Evolutionary conservation across 2,113 vertebrate genomes (phyloP).

Genomic region (Cebus imitator): DNA sequence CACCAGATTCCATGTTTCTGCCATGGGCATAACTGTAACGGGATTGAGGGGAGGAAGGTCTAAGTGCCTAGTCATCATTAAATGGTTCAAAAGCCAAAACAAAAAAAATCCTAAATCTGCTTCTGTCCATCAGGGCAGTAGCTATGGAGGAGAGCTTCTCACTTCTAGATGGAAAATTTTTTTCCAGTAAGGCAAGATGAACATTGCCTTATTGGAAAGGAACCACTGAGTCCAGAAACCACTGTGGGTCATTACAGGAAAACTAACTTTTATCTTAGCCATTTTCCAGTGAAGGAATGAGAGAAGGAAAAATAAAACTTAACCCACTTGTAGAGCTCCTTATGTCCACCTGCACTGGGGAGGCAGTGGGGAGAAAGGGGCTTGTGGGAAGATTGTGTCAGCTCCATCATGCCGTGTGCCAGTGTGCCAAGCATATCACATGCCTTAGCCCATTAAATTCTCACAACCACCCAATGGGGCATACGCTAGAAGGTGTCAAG

Average conservation of each 20-base stretch:
- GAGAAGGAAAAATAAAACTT: background rate
- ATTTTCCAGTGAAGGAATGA: background rate
- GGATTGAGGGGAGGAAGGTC: background rate
- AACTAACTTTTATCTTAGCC: background rate
- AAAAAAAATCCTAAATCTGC: background rate
- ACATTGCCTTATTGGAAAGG: background rate
- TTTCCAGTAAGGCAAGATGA: background rate
- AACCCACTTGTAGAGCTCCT: background rate
- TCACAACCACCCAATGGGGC: background rate
- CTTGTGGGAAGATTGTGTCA: background rate
- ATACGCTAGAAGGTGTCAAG: too few relatives aligned
- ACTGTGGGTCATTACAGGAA: background rate
- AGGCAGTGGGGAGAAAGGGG: background rate
- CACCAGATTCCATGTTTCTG: background rate
- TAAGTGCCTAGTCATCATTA: background rate
- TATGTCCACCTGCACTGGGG: background rate
- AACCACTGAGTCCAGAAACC: background rate
- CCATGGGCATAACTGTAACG: background rate
- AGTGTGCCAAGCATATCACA: background rate
- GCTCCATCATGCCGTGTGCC: background rate
- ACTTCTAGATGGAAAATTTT: background rate
- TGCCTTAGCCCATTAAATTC: background rate
- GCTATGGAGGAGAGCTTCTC: background rate
- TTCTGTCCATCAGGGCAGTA: background rate
- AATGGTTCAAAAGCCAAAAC: background rate